Base-by-base conservation (phyloP, 1,140 invertebrate species). In the Musca vetustissima region DNA sequence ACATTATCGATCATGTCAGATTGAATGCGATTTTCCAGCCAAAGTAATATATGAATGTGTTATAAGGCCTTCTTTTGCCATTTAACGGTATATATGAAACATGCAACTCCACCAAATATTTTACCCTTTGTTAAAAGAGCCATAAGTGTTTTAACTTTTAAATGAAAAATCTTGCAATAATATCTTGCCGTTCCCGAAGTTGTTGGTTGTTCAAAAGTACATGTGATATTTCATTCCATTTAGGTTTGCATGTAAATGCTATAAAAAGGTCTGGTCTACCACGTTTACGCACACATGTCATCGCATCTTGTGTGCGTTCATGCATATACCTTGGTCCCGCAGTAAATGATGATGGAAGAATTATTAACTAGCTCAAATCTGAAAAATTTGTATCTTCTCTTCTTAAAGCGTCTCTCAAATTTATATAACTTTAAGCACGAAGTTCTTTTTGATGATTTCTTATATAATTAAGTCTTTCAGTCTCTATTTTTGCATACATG, bases 301-400 rank as follows among this genome's bases (percentile, higher is more conserved):
- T n/a, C n/a, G n/a, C n/a, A n/a, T n/a, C n/a, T n/a, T n/a, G n/a
- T n/a, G n/a, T n/a, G n/a, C n/a, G n/a, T n/a, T n/a, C n/a, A n/a
- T n/a, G n/a, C n/a, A n/a, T n/a, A n/a, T n/a, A n/a, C n/a, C n/a
- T n/a, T n/a, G n/a, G n/a, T n/a, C n/a, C n/a, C n/a, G n/a, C n/a
- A n/a, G n/a, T n/a, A n/a, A n/a, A n/a, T n/a, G n/a, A n/a, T n/a
- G n/a, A n/a, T n/a, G n/a, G n/a, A n/a, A n/a, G n/a, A n/a, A n/a
- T n/a, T n/a, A n/a, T n/a, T 67, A 24, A 53, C 28, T 13, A 28
- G 28, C 15, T 55, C 22, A 17, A 67, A 55, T 36, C 55, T 19
- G 32, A 80, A 76, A 69, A 83, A 78, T 59, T 70, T 67, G 43
- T 50, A 28, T 59, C 68, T 64, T 74, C 19, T 22, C 68, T 50